Conservation (phyloP, 1,140 invertebrate genomes). For the Archegozetes longisetosus region DNA sequence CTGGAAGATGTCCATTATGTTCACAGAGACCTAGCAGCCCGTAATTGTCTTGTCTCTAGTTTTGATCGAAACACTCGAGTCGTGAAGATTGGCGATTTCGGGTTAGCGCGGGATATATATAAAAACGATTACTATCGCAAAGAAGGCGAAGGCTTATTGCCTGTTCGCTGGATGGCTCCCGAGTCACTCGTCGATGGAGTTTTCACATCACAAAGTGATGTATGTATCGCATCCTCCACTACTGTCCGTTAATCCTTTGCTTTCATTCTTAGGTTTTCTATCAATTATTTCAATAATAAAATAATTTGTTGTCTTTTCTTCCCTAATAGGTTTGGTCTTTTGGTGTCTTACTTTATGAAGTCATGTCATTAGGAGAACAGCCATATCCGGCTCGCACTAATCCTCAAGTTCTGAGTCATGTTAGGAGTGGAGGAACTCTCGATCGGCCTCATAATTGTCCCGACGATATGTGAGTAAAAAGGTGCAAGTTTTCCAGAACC, state of each 20-base stretch:
- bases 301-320: constrained; percentile 5
- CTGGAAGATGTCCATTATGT: constrained; percentile 89
- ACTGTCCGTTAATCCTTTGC: background rate
- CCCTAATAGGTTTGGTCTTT: constrained; percentile 44
- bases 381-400: constrained; percentile 84
- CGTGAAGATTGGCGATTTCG: constrained; percentile 76
- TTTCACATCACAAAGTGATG: constrained; percentile 65
- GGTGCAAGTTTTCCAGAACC: background rate
- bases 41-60: constrained; percentile 77
- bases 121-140: constrained; percentile 20
- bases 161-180: constrained; percentile 85
- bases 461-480: constrained; percentile 43
- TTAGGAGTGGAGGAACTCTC: constrained; percentile 45
- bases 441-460: constrained; percentile 64
- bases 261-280: background rate
- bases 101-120: constrained; percentile 74
- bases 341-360: constrained; percentile 92
- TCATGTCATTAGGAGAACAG: constrained; percentile 82
- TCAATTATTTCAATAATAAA: background rate
- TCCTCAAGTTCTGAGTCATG: constrained; percentile 35
- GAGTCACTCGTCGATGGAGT: constrained; percentile 59
- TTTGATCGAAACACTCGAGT: constrained; percentile 40
- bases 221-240: constrained; percentile 35
- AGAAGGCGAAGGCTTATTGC: constrained; percentile 26
- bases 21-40: constrained; percentile 77